Evolutionary conservation across 2,113 vertebrate species (phyloP).

Genomic region (Pseudorasbora parva): DNA sequence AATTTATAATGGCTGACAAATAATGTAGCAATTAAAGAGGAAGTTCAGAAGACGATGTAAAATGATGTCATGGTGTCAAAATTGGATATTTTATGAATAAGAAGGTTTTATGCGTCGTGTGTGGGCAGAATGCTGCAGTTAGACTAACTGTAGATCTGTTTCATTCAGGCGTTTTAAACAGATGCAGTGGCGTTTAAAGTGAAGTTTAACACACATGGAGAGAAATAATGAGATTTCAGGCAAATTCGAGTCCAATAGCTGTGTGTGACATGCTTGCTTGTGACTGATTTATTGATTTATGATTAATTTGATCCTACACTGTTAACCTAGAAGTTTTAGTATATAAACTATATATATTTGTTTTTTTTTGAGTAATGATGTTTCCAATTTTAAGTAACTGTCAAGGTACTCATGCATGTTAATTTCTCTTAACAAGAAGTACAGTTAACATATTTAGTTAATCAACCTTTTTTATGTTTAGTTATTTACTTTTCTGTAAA

Average conservation of each 20-base stretch:
- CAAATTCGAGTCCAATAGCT: not conserved
- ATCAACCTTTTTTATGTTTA: too few species aligned
- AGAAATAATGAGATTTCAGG: not conserved
- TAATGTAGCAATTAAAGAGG: not conserved
- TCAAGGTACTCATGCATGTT: too few species aligned
- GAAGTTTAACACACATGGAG: not conserved
- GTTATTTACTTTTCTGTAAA: too few species aligned
- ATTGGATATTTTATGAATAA: constrained; percentile 26
- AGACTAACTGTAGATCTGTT: not conserved
- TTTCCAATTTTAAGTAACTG: too few species aligned
- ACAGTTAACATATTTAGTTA: too few species aligned
- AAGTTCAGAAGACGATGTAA: not conserved
- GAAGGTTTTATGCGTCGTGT: not conserved
- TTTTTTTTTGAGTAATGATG: too few species aligned
- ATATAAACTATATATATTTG: too few species aligned
- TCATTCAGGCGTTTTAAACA: not conserved
- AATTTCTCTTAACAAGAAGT: too few species aligned
- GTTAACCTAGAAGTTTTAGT: too few species aligned
- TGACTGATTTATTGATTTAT: too few species aligned
- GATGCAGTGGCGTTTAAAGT: not conserved
- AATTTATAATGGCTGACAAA: not conserved
- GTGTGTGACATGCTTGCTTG: too few species aligned
- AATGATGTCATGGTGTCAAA: constrained; percentile 2
- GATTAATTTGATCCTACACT: too few species aligned
- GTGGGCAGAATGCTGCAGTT: not conserved